Conservation (phyloP, 2,113 vertebrate genomes). For the Neopipo cinnamomea region DNA sequence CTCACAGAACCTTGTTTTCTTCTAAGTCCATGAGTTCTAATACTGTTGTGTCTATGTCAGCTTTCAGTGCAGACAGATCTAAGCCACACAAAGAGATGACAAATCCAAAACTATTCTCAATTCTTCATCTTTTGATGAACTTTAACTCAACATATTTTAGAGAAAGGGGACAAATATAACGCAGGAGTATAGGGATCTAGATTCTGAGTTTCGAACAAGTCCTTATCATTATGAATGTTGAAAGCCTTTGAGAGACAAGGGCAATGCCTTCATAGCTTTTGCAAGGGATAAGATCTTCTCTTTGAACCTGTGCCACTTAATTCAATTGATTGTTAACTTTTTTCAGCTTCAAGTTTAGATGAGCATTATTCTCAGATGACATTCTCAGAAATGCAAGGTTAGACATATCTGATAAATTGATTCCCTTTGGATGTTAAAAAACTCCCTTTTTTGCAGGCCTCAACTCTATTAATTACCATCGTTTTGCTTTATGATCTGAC, state of each 20-base stretch:
- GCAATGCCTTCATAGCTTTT: not conserved
- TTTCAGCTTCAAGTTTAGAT: conserved; percentile 5
- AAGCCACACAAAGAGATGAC: not conserved
- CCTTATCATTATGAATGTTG: not conserved
- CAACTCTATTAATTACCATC: not conserved
- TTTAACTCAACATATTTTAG: not conserved
- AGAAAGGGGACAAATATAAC: fast-evolving
- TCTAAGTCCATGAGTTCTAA: not conserved
- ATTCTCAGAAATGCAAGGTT: conserved; percentile 37
- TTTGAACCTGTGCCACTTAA: not conserved
- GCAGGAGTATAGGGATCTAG: not conserved
- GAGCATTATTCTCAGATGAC: conserved; percentile 14
- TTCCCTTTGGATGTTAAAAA: not conserved
- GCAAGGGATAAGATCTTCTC: not conserved
- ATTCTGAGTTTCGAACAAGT: not conserved
- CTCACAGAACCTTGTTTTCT: not conserved
- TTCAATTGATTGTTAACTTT: not conserved
- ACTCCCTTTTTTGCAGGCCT: not conserved
- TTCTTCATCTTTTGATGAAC: not conserved
- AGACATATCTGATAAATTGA: conserved; percentile 6
- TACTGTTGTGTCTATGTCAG: not conserved
- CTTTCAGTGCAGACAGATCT: not conserved
- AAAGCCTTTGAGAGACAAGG: conserved; percentile 1
- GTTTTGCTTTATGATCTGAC: not conserved
- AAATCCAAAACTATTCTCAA: not conserved